Evolutionary conservation across 2,888 invertebrate species (phyloP), one percentile per base, ranked within the genome.

Genomic region (Andrena haemorrhoa): DNA sequence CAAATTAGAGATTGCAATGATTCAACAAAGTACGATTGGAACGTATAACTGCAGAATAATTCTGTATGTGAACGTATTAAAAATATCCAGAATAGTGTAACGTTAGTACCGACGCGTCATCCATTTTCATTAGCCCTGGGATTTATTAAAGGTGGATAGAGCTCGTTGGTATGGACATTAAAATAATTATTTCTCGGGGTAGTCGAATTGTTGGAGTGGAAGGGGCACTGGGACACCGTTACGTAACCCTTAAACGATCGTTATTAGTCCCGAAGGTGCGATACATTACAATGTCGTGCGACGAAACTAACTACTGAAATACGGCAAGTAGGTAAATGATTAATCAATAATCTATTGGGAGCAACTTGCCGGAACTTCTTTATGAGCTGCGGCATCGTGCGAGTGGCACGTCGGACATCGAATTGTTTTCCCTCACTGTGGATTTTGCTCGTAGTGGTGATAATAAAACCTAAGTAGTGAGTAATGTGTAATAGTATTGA

Each of bases 301-400:
- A 84, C 69, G 86, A 84, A 80, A 75, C 84, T 80, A 87, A 79
- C 82, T 84, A 68, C 72, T 63, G 70, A 87, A 87, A 75, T 82
- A 72, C 73, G 63, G 64, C 56, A 79, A 79, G 80, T 41, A 41
- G 41, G 41, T 81, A 84, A 87, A 86, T 86, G 84, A 88, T 76
- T 86, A 86, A 87, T 88, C 87, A 72, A 88, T 82, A 88, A 84
- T 84, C 84, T 83, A 78, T 83, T 77, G 75, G 82, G 78, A 79
- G 26, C 61, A 63, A 73, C 61, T 78, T 78, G n/a, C 53, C 5
- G 41, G 53, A 76, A 78, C 82, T 86, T 86, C 85, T 87, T 83
- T 72, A 64, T 63, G 71, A 71, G 35, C 29, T 8, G 0, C 31
- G 2, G 1, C 47, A 12, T 35, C 23, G 49, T 10, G 47, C 51